These are phyloP conservation scores for Neoascia interrupta DNA, from an alignment of 2,888 invertebrate species.

Conservation along the genomic window DNA sequence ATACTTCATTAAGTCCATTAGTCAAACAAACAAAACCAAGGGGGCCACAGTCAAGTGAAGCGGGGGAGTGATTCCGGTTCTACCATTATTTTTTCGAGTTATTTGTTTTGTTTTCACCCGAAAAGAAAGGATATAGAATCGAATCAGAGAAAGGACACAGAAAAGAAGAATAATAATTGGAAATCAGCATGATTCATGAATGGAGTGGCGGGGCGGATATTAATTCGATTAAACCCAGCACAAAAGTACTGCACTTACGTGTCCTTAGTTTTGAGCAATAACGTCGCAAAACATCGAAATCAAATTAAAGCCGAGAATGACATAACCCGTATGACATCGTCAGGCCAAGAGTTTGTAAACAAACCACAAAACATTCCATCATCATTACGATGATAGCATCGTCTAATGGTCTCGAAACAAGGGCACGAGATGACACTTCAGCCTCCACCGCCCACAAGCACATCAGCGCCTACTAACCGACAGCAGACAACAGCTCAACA, in stretches of 20 bases:
- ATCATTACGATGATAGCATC: conserved; percentile 52
- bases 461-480: no score
- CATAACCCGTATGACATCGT: conserved; percentile 42
- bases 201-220: not conserved
- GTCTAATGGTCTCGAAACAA: conserved; percentile 48
- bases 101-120: conserved; percentile 46
- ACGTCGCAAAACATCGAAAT: conserved; percentile 50
- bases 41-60: conserved; percentile 1
- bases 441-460: not conserved
- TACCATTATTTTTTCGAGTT: conserved; percentile 15
- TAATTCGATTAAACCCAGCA: conserved; percentile 50
- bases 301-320: conserved; percentile 51
- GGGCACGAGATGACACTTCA: conserved; percentile 23
- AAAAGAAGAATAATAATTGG: conserved; percentile 59
- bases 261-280: conserved; percentile 15
- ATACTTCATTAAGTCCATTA: conserved; percentile 69
- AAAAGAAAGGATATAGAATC: conserved; percentile 35
- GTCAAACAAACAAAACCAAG: conserved; percentile 65
- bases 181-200: conserved; percentile 54
- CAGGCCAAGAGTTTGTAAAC: conserved; percentile 25
- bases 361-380: conserved; percentile 60
- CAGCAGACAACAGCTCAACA: conserved; percentile 27
- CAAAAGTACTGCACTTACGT: conserved; percentile 36
- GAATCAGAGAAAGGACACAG: conserved; percentile 11
- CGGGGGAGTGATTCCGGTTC: conserved; percentile 50